Evolutionary conservation across 2,797 vertebrate genomes (phyloP).

Genomic region (Centroberyx gerrardi): DNA sequence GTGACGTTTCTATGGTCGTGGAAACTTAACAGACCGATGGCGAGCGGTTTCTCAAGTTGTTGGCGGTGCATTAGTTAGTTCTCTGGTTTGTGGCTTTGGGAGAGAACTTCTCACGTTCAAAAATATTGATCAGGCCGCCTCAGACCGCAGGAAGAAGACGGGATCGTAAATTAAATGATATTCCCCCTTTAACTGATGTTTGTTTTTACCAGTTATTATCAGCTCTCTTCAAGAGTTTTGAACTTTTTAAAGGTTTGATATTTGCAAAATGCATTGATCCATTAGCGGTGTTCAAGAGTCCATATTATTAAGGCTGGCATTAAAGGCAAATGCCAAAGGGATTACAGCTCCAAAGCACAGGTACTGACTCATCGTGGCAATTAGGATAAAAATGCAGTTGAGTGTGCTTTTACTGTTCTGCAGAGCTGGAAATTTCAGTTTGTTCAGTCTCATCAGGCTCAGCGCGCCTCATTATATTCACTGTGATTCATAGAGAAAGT

Average conservation of each 20-base stretch:
- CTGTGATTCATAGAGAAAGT: constrained; percentile 25
- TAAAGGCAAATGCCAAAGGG: constrained; percentile 64
- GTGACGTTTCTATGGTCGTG: too few relatives aligned
- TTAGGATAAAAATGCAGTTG: constrained; percentile 38
- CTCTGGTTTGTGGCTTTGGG: background rate
- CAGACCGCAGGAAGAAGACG: background rate
- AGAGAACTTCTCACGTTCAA: background rate
- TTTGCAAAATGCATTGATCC: constrained; percentile 57
- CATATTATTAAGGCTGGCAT: constrained; percentile 55
- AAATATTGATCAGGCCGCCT: constrained; percentile 2
- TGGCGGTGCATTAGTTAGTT: background rate
- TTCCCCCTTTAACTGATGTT: background rate
- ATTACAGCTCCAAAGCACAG: constrained; percentile 45
- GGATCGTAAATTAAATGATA: background rate
- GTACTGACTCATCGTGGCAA: constrained; percentile 49
- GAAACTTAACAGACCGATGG: too few relatives aligned
- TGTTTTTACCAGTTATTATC: constrained; percentile 31
- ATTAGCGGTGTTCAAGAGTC: constrained; percentile 18
- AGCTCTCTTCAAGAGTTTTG: constrained; percentile 3
- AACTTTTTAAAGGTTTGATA: constrained; percentile 50
- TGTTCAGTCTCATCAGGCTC: constrained; percentile 47
- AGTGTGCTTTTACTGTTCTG: constrained; percentile 44
- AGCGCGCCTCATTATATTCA: constrained; percentile 51
- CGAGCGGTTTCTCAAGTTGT: background rate
- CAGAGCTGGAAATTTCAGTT: background rate